phyloP scores from a whole-genome alignment of 35 echinoderm and acorn worm genomes.

The Eucidaris tribuloides region DNA sequence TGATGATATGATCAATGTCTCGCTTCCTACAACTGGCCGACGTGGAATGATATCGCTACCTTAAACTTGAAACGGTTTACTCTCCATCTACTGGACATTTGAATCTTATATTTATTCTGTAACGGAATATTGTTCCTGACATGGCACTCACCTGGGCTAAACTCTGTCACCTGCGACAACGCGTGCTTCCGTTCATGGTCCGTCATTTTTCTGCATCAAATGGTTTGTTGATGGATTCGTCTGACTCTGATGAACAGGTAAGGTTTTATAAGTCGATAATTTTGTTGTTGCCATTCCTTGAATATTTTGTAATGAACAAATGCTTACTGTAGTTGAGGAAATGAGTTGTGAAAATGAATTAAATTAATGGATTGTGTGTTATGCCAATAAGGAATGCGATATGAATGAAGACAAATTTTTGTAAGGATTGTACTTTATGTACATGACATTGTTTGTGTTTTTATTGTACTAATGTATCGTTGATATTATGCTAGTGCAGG shows the following conservation, averaged over 20 bases:
- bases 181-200: neutral
- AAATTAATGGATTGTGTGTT: too few species aligned
- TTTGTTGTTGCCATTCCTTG: too few species aligned
- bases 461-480: too few species aligned
- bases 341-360: neutral
- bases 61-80: conserved; percentile 60
- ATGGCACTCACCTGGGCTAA: conserved; percentile 81
- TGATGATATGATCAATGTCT: too few species aligned
- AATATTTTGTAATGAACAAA: too few species aligned
- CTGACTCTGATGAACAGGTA: conserved; percentile 6
- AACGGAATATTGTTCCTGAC: neutral
- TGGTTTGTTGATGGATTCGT: neutral
- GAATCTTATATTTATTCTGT: neutral
- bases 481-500: too few species aligned
- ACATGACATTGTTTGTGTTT: too few species aligned
- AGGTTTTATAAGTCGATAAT: neutral
- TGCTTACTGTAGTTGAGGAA: neutral
- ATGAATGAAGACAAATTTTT: too few species aligned
- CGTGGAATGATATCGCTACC: too few species aligned
- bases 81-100: conserved; percentile 38
- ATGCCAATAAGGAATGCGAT: too few species aligned
- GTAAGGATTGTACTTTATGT: too few species aligned
- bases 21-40: too few species aligned
- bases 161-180: conserved; percentile 28
- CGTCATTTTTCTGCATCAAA: neutral